phyloP scores from a whole-genome alignment of 2,888 invertebrate species.

The Caenorhabditis auriculariae region DNA sequence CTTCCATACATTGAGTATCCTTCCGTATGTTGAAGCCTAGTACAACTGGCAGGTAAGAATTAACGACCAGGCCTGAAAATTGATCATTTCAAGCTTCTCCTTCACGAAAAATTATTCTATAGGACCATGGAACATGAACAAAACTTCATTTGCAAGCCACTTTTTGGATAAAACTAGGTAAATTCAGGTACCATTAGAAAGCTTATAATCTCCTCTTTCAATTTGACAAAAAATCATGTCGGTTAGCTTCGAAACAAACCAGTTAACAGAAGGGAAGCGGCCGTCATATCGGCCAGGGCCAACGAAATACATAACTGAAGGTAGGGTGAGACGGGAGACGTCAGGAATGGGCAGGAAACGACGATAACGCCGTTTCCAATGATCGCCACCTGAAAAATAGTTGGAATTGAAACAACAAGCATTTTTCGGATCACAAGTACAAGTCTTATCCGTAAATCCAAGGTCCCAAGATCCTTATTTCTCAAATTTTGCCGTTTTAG shows the following conservation, averaged over 20 bases:
- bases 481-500: too few species aligned
- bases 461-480: too few species aligned
- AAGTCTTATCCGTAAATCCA: too few species aligned
- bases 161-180: background rate
- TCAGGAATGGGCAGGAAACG: constrained; percentile 49
- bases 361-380: constrained; percentile 57
- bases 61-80: constrained; percentile 55
- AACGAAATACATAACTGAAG: constrained; percentile 55
- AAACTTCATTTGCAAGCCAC: too few species aligned
- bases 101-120: too few species aligned
- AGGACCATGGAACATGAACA: too few species aligned
- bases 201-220: too few species aligned
- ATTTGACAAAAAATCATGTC: too few species aligned
- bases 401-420: background rate
- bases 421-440: too few species aligned
- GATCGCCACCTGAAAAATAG: constrained; percentile 51
- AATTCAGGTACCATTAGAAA: background rate
- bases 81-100: background rate
- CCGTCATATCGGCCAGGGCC: constrained; percentile 59
- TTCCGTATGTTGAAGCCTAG: constrained; percentile 36
- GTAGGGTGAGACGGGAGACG: constrained; percentile 55
- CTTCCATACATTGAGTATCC: constrained; percentile 44
- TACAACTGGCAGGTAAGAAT: constrained; percentile 58
- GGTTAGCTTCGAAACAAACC: too few species aligned
- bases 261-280: constrained; percentile 46